Base-by-base conservation (phyloP, 2,888 invertebrate species). In the Nebria salina region DNA sequence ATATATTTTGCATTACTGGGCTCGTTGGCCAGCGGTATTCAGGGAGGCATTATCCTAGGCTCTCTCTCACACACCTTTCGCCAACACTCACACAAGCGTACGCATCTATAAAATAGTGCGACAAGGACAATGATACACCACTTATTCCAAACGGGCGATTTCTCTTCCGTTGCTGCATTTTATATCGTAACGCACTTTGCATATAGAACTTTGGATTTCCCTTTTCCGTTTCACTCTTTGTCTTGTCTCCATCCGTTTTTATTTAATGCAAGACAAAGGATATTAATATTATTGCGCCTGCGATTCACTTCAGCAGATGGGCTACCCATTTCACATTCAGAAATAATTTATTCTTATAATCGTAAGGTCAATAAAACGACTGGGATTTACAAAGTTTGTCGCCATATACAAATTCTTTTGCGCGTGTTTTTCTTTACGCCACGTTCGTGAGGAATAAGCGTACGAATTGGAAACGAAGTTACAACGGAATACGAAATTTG, bases 1-100 rank as follows among this genome's bases (percentile, higher is more conserved):
- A 77, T 77, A 77, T 77, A 77, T 77, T 77, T 77, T 77, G 77
- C 77, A 77, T 77, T 77, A 77, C 77, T 65, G 72, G 54, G 72
- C 77, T 70, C 70, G 70, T 77, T 77, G 15, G 54, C 54, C 54
- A 54, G 54, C 54, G 13, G 54, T 54, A 54, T 54, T 54, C 54
- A 54, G 54, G 54, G 54, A 34, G 54, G 54, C 54, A 54, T 54
- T 54, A 54, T 54, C 54, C 4, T 54, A 8, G 54, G 11, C 11
- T 54, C 54, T 54, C 54, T 54, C 54, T 54, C 13, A 54, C 13
- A 54, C 54, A 54, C 54, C 54, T 54, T 54, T 54, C 54, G 54
- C 54, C 54, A 54, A 54, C 54, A 54, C 54, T 54, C 54, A 54
- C 54, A 54, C 54, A 54, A 13, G 11, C 13, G 54, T 13, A 54